Evolutionary conservation across 2,888 invertebrate species (phyloP).

Genomic region (Frankliniella fusca): DNA sequence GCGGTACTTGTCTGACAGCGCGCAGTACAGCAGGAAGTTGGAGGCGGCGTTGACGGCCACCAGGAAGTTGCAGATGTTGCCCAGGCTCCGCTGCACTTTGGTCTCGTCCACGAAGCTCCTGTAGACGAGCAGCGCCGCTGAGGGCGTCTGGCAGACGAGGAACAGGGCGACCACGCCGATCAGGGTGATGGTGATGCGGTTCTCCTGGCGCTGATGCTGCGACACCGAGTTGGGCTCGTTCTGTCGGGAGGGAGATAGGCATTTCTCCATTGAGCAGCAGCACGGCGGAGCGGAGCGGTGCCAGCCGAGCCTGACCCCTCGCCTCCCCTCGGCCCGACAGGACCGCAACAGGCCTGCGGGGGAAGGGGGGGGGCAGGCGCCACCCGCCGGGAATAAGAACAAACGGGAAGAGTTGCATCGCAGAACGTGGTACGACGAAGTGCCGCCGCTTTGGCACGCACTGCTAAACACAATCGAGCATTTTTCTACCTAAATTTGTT

Average conservation of each 20-base stretch:
- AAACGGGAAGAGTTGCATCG: neutral
- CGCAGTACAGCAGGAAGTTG: conserved; percentile 74
- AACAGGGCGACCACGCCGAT: conserved; percentile 73
- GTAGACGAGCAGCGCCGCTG: conserved; percentile 55
- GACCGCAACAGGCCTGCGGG: no score
- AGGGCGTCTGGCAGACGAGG: conserved; percentile 68
- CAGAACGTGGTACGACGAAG: no score
- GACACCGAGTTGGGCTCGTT: neutral
- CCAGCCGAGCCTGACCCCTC: no score
- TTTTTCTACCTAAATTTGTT: no score
- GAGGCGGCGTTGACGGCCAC: conserved; percentile 67
- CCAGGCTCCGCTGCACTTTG: conserved; percentile 52
- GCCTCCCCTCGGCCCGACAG: no score
- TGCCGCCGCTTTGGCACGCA: no score
- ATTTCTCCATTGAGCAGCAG: no score
- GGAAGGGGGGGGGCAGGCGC: no score
- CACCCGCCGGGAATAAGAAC: neutral
- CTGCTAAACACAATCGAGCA: no score
- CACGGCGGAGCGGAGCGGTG: no score
- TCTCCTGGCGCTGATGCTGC: conserved; percentile 56
- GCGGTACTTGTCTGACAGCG: conserved; percentile 69
- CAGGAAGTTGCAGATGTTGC: conserved; percentile 68
- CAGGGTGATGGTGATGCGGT: conserved; percentile 69
- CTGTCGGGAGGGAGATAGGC: neutral
- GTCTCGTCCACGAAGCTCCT: conserved; percentile 41